Percentiles rank a stretch among this genome's conserved stretches.
Evolutionary conservation across 1,140 invertebrate genomes (phyloP).

Genomic region (Drosophila dunni): DNA sequence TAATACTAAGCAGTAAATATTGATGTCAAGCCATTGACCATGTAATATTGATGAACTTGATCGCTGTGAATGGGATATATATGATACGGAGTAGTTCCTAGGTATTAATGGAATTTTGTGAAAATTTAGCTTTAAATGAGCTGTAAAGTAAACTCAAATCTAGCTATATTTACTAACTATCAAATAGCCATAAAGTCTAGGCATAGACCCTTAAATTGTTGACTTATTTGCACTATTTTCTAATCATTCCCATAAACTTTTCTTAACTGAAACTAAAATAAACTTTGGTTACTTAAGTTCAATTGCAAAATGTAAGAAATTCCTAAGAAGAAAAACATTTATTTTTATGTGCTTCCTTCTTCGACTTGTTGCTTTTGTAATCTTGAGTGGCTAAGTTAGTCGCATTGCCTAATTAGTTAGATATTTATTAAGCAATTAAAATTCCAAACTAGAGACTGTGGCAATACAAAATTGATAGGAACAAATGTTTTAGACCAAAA

Average conservation of each 20-base stretch:
- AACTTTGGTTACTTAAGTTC: background rate
- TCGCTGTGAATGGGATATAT: conserved; percentile 14
- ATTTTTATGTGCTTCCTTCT: background rate
- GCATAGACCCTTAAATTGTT: no score
- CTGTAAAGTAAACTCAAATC: no score
- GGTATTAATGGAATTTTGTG: no score
- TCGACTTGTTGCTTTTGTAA: conserved; percentile 3
- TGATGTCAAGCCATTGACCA: conserved; percentile 23
- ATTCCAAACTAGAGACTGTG: conserved; percentile 46
- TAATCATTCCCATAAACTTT: no score
- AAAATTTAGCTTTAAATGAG: no score
- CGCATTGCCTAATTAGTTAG: conserved; percentile 52
- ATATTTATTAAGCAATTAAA: conserved; percentile 75
- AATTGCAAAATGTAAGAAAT: background rate
- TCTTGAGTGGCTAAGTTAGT: conserved; percentile 16
- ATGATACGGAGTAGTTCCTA: no score
- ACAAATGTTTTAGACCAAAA: conserved; percentile 47
- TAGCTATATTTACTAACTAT: no score
- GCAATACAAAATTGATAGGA: conserved; percentile 43
- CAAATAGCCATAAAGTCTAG: no score
- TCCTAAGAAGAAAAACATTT: background rate
- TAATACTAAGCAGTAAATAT: conserved; percentile 38
- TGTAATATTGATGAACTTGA: conserved; percentile 32
- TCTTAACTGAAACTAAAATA: background rate
- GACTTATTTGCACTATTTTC: no score